Conservation (phyloP, 2,888 invertebrate species). For the Antitype chi region DNA sequence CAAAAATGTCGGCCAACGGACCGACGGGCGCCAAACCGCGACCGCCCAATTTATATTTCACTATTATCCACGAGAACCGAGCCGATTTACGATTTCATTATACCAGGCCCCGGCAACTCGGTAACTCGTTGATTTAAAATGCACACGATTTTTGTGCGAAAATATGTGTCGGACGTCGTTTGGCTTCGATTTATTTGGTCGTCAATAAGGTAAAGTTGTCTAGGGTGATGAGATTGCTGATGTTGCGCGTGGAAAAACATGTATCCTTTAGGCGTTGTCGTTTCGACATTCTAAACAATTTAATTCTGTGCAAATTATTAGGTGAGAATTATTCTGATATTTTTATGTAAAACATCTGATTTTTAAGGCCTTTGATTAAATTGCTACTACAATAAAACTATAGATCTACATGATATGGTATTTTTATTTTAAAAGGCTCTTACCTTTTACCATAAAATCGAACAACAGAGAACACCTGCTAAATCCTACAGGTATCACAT, state of each 20-base stretch:
- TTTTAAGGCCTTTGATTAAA: not conserved
- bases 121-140: conserved; percentile 73
- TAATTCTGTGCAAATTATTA: not conserved
- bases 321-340: not conserved
- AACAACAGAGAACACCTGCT: not conserved
- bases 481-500: not conserved
- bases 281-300: not conserved
- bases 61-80: conserved; percentile 75
- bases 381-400: not conserved
- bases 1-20: conserved; percentile 85
- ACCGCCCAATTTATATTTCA: conserved; percentile 83
- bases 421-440: too few relatives aligned
- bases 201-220: conserved; percentile 60
- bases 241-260: not conserved
- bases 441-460: not conserved
- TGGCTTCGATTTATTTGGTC: conserved; percentile 60
- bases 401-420: not conserved
- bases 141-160: conserved; percentile 73
- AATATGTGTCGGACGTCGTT: conserved; percentile 64
- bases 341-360: not conserved
- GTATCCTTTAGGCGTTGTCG: not conserved
- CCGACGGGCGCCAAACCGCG: conserved; percentile 84
- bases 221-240: conserved; percentile 39
- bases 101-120: conserved; percentile 70
- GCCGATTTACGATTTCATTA: conserved; percentile 87